Percentiles rank a stretch among this genome's conserved stretches.
These are phyloP conservation scores for Cremastinae sp. DNA, from an alignment of 2,888 invertebrate species.

Conservation along the genomic window DNA sequence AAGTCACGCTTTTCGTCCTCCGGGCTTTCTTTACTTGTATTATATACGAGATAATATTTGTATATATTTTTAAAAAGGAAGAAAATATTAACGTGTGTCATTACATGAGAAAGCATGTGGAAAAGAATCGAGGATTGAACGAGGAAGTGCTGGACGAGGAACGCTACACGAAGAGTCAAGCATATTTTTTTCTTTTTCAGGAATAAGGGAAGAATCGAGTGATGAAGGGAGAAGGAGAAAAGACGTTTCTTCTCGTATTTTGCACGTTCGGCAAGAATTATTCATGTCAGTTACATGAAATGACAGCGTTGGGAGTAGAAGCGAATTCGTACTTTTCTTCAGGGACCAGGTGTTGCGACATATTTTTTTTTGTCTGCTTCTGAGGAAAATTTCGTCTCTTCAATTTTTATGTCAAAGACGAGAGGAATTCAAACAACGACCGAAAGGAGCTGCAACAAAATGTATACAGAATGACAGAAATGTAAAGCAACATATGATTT, in stretches of 20 bases:
- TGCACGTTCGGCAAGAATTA: conserved; percentile 29
- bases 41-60: too few species aligned
- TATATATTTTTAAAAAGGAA: too few species aligned
- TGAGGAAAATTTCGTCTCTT: not conserved
- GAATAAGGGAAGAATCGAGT: not conserved
- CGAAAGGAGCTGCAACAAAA: too few species aligned
- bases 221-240: conserved; percentile 5
- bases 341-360: conserved; percentile 15
- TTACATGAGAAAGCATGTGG: too few species aligned
- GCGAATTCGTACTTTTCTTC: not conserved
- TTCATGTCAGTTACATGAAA: conserved; percentile 24
- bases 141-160: too few species aligned
- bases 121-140: not conserved
- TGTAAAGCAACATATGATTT: not conserved
- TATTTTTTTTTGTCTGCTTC: not conserved
- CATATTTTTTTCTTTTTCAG: not conserved
- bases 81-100: too few species aligned
- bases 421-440: not conserved
- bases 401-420: not conserved
- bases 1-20: not conserved
- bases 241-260: conserved; percentile 12
- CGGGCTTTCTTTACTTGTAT: too few species aligned
- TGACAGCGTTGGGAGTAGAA: conserved; percentile 3
- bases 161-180: too few species aligned
- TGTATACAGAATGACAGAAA: too few species aligned